Evolutionary conservation across 2,113 vertebrate species (phyloP).

Genomic region (Pogona vitticeps): DNA sequence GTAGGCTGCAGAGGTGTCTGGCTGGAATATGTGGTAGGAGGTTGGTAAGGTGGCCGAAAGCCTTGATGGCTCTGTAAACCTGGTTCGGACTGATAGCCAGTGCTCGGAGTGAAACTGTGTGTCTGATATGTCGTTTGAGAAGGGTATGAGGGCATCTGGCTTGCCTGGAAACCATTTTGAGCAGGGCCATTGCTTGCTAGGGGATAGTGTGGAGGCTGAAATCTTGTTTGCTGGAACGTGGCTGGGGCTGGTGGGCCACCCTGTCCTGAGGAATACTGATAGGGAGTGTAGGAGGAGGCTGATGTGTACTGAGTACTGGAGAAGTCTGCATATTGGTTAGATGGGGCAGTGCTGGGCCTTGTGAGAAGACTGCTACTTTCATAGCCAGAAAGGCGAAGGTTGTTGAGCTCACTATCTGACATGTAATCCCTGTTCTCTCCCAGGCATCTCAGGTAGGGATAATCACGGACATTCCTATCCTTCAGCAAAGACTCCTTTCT

Average conservation of each 20-base stretch:
- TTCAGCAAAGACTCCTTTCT: constrained; percentile 95
- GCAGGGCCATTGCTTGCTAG: constrained; percentile 82
- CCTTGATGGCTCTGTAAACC: constrained; percentile 81
- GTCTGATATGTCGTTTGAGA: constrained; percentile 81
- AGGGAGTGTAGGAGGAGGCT: constrained; percentile 81
- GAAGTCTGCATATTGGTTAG: constrained; percentile 86
- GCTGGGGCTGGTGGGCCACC: constrained; percentile 72
- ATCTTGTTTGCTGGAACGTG: constrained; percentile 85
- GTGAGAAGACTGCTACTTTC: constrained; percentile 78
- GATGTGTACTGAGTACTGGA: constrained; percentile 76
- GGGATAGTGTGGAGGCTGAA: constrained; percentile 87
- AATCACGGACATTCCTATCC: constrained; percentile 85
- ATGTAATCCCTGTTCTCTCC: constrained; percentile 93
- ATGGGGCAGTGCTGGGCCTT: constrained; percentile 78
- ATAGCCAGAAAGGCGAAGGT: constrained; percentile 85
- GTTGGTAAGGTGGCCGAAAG: constrained; percentile 84
- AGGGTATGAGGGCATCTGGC: constrained; percentile 82
- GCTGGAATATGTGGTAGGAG: constrained; percentile 81
- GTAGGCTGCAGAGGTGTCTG: constrained; percentile 76
- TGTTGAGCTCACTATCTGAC: constrained; percentile 96
- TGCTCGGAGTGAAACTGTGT: constrained; percentile 80
- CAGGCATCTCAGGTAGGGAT: constrained; percentile 87
- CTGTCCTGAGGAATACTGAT: constrained; percentile 83
- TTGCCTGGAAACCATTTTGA: constrained; percentile 86
- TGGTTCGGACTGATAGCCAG: constrained; percentile 85